phyloP scores from a whole-genome alignment of 2,113 vertebrate species.

The Callorhinus ursinus region DNA sequence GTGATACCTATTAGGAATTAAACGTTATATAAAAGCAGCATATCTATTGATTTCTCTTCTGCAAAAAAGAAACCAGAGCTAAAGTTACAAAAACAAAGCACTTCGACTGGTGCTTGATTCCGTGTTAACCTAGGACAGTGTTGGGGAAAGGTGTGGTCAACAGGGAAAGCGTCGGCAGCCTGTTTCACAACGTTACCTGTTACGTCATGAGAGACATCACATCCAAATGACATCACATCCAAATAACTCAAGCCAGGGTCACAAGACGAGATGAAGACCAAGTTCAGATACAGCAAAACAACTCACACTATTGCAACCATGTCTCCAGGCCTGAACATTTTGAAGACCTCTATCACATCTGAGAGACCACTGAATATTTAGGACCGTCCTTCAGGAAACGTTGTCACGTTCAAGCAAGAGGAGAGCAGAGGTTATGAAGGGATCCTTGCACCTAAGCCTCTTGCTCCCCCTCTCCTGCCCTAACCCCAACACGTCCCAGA shows the following conservation, averaged over 20 bases:
- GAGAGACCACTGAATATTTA: constrained; percentile 6
- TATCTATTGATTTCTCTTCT: neutral
- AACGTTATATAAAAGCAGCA: neutral
- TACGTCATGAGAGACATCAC: neutral
- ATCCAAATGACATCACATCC: neutral
- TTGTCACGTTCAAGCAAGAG: neutral
- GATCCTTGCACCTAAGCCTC: neutral
- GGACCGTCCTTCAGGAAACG: constrained; percentile 3
- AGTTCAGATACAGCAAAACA: neutral
- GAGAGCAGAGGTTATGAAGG: neutral
- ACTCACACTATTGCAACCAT: accelerated
- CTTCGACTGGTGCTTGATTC: neutral
- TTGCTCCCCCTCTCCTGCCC: neutral
- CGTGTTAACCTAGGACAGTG: neutral
- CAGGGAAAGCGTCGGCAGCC: neutral
- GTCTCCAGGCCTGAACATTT: neutral
- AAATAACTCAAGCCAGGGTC: neutral
- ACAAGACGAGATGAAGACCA: neutral
- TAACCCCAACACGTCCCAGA: neutral
- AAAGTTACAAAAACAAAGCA: neutral
- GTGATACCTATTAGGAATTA: neutral
- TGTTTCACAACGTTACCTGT: constrained; percentile 6
- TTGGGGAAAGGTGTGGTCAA: neutral
- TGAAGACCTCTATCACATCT: neutral
- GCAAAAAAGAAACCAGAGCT: neutral